Conservation (phyloP, 2,888 invertebrate genomes). For the Standfussiana lucernea region DNA sequence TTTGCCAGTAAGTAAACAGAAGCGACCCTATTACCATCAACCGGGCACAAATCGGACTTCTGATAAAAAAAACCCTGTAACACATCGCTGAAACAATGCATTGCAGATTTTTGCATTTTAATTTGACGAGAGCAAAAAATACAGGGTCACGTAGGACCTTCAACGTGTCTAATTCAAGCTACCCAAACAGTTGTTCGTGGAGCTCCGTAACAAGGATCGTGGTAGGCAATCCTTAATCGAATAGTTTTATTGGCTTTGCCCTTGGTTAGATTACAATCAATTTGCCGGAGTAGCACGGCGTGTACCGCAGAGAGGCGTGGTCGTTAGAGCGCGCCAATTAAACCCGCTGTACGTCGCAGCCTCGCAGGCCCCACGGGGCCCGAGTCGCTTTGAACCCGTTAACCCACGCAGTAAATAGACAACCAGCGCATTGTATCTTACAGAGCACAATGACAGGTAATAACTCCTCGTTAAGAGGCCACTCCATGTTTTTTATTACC, state of each 20-base stretch:
- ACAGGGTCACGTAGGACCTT: conserved; percentile 15
- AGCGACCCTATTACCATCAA: not conserved
- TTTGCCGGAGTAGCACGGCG: conserved; percentile 54
- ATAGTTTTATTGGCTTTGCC: conserved; percentile 59
- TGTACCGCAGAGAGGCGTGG: conserved; percentile 50
- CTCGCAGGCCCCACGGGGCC: conserved; percentile 40
- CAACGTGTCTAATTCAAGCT: conserved; percentile 25
- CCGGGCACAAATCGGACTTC: not conserved
- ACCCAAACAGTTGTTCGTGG: conserved; percentile 20
- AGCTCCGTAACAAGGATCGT: conserved; percentile 11
- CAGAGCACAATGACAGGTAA: conserved; percentile 60
- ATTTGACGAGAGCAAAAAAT: not conserved
- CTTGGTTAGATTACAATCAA: conserved; percentile 66
- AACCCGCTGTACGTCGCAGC: conserved; percentile 34
- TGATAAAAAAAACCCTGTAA: too few relatives aligned
- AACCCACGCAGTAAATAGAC: conserved; percentile 59
- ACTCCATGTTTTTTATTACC: conserved; percentile 62
- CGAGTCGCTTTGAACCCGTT: conserved; percentile 61
- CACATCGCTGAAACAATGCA: not conserved
- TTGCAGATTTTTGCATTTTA: not conserved
- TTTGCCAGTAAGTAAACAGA: not conserved
- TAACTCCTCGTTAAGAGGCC: conserved; percentile 56
- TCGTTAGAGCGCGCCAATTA: conserved; percentile 64
- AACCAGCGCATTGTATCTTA: conserved; percentile 44
- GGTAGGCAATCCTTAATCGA: conserved; percentile 52